Conservation (phyloP, 2,888 invertebrate species). For the Hirtodrosophila confusa region DNA sequence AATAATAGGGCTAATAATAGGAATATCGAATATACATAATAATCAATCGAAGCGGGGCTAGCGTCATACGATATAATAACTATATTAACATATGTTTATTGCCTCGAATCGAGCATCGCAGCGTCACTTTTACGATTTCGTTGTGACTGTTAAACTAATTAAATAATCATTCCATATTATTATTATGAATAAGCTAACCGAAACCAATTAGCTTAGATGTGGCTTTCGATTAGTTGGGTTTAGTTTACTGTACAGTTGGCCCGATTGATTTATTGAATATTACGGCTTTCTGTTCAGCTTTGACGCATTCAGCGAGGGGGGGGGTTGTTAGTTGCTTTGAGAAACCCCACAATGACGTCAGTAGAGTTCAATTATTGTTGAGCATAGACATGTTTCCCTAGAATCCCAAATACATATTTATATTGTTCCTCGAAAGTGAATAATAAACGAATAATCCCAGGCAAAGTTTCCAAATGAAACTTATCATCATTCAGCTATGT, state of each 20-base stretch:
- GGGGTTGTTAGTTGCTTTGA: no score
- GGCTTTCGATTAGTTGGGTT: constrained; percentile 6
- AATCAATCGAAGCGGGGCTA: constrained; percentile 7
- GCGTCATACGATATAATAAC: constrained; percentile 12
- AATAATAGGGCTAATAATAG: constrained; percentile 16
- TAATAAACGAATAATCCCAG: neutral
- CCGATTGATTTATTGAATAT: neutral
- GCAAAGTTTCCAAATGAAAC: neutral
- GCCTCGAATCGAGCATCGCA: neutral
- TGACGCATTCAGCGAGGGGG: constrained; percentile 18
- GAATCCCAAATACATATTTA: neutral
- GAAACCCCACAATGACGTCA: constrained; percentile 22
- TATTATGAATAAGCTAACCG: constrained; percentile 13
- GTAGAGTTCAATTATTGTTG: constrained; percentile 3
- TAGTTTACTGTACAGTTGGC: constrained; percentile 4
- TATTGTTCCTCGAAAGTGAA: constrained; percentile 9
- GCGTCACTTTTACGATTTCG: constrained; percentile 20
- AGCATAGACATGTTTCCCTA: constrained; percentile 1
- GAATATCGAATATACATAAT: constrained; percentile 3
- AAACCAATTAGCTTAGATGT: constrained; percentile 21
- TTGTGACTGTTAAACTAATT: constrained; percentile 32
- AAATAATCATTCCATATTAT: constrained; percentile 20
- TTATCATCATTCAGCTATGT: no score
- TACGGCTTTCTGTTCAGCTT: neutral
- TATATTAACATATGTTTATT: neutral